Base-by-base conservation (phyloP, 2,888 invertebrate genomes). In the Agrotis segetum region DNA sequence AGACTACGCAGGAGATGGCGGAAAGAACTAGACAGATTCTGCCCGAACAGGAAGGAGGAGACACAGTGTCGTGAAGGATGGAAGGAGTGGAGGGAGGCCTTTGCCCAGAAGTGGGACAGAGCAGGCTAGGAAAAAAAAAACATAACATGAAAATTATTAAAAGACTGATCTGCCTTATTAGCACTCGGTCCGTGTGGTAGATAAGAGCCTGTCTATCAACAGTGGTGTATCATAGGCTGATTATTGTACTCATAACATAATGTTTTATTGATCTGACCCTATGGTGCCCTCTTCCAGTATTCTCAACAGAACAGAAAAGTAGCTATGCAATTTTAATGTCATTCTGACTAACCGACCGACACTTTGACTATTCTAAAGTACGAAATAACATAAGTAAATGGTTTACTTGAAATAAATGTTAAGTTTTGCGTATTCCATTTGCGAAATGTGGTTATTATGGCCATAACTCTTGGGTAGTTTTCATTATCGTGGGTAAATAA, bases 401-500 rank as follows among this genome's bases (percentile, higher is more conserved):
- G 34, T n/a, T 21, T 68, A 49, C 40, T 67, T 49, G 4, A 46
- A 71, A 34, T 34, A 46, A 71, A 70, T 70, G 50, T 19, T 52
- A 14, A 47, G 34, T 67, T 40, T 72, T 40, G n/a, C 46, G 34
- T 24, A 47, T 47, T 24, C 16, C 72, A 72, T 58, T 58, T 58
- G n/a, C 29, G 7, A 50, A 74, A 29, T 19, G 44, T 44, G 49
- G 19, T 44, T 61, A 74, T 64, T 46, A 52, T 24, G 46, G 29
- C 19, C 17, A 34, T 75, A 53, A 46, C 34, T 53, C 24, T 19
- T 16, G 71, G 50, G 9, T 53, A 47, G 17, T 40, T 64, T 67
- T 71, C 34, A 75, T 76, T 71, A n/a, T 44, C 67, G 40, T 9
- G 16, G 40, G 40, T 55, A 21, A 67, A 56, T 49, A 16, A 44